phyloP scores from a whole-genome alignment of 1,140 invertebrate species.

The Centruroides sculpturatus region DNA sequence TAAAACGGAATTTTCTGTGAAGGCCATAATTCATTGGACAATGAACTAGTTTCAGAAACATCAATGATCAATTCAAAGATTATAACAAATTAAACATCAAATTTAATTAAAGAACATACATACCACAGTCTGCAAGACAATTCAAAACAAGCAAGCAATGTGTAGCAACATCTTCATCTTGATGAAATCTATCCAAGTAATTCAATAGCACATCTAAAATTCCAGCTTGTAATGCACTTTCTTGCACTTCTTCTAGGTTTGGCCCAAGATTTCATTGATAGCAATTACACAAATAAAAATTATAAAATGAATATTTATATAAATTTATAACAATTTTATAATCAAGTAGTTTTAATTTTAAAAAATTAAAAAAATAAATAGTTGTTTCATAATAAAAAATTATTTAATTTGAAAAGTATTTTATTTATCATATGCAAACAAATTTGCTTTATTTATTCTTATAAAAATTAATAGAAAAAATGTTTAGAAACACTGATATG shows the following conservation, averaged over 20 bases:
- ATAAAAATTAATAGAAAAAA: too few species aligned
- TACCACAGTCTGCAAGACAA: slow-evolving; percentile 51
- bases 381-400: too few species aligned
- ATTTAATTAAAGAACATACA: slow-evolving; percentile 7
- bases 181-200: slow-evolving; percentile 34
- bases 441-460: too few species aligned
- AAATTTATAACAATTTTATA: background rate
- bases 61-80: background rate
- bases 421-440: too few species aligned
- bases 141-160: slow-evolving; percentile 55
- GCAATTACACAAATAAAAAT: background rate
- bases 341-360: too few species aligned
- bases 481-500: too few species aligned
- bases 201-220: slow-evolving; percentile 44
- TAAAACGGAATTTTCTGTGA: too few species aligned
- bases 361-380: too few species aligned
- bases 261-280: background rate
- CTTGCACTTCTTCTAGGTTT: slow-evolving; percentile 24
- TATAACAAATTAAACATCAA: background rate
- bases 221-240: slow-evolving; percentile 44
- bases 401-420: too few species aligned
- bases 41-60: background rate
- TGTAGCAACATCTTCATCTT: slow-evolving; percentile 42
- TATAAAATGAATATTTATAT: background rate
- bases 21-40: too few species aligned